Evolutionary conservation across 2,113 vertebrate genomes (phyloP).

Genomic region (Polyodon spathula): DNA sequence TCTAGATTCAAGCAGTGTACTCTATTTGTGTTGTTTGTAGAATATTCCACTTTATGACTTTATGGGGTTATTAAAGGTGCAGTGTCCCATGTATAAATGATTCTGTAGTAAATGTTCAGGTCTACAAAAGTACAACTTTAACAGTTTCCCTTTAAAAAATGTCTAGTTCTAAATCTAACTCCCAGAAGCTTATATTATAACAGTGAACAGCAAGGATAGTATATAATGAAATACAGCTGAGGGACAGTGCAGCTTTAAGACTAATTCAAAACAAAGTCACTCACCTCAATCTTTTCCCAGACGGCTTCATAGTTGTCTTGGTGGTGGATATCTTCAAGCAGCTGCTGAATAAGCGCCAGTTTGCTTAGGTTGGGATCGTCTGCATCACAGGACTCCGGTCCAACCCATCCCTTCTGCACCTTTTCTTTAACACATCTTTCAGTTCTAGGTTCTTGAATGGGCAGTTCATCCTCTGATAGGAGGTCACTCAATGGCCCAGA

Average conservation of each 20-base stretch:
- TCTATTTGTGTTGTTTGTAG: no score
- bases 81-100: no score
- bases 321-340: slow-evolving; percentile 80
- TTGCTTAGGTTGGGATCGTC: slow-evolving; percentile 47
- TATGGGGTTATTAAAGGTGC: no score
- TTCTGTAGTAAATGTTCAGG: no score
- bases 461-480: slow-evolving; percentile 72
- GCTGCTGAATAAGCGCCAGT: slow-evolving; percentile 66
- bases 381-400: slow-evolving; percentile 38
- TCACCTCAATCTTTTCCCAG: slow-evolving; percentile 92
- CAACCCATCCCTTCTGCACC: slow-evolving; percentile 25
- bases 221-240: no score
- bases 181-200: no score
- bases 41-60: no score
- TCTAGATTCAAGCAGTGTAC: no score
- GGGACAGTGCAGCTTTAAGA: neutral
- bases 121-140: no score
- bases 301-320: slow-evolving; percentile 75
- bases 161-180: no score
- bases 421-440: slow-evolving; percentile 46
- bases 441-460: slow-evolving; percentile 35
- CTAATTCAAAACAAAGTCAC: neutral
- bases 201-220: no score
- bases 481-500: slow-evolving; percentile 82
- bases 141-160: no score